These are phyloP conservation scores for Tenualosa thibaudeaui DNA, from an alignment of 2,797 vertebrate species.

Conservation along the genomic window DNA sequence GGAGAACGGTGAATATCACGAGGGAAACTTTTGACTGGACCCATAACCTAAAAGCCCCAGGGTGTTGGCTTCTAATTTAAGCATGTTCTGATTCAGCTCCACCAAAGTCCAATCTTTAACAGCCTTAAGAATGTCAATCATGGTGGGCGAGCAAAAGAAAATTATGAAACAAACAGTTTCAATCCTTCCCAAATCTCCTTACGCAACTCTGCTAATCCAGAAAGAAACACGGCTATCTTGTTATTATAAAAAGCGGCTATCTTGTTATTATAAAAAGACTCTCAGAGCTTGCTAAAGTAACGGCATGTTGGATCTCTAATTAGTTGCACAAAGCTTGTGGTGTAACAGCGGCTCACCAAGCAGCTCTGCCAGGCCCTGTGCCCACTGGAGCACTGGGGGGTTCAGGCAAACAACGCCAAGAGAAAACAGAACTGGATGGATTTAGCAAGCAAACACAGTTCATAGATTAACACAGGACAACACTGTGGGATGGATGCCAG, in stretches of 20 bases:
- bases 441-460: neutral
- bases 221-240: neutral
- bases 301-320: neutral
- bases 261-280: conserved; percentile 15
- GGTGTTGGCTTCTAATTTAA: neutral
- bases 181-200: conserved; percentile 10
- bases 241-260: conserved; percentile 5
- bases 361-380: neutral
- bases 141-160: neutral
- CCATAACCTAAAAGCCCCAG: neutral
- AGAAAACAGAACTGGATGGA: neutral
- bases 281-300: neutral
- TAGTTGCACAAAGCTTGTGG: neutral
- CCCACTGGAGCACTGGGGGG: neutral
- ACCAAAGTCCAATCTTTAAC: neutral
- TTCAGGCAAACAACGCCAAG: neutral
- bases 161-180: neutral
- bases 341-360: neutral
- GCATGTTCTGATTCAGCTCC: neutral
- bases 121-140: neutral
- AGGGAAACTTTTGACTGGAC: neutral
- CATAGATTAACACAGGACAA: neutral
- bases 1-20: neutral
- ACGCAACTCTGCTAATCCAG: neutral
- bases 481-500: neutral